phyloP scores from a whole-genome alignment of 1,140 invertebrate genomes.

The Metopolophium dirhodum region DNA sequence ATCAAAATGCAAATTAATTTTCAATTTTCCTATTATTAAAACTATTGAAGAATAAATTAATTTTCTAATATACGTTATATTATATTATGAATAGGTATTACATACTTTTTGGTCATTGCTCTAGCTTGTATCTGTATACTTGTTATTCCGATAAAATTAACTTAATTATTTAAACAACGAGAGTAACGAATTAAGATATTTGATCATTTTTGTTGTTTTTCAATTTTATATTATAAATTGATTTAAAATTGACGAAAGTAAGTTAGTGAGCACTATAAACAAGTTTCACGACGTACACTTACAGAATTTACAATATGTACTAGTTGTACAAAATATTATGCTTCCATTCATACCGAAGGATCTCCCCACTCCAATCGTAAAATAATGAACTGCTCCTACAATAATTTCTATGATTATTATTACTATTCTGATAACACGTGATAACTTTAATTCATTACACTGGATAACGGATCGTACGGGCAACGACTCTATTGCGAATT shows the following conservation, averaged over 20 bases:
- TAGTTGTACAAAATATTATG: conserved; percentile 25
- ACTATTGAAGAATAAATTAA: not conserved
- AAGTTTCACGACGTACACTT: conserved; percentile 35
- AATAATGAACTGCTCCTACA: not conserved
- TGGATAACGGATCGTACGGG: not conserved
- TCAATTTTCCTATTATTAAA: not conserved
- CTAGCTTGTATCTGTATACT: not conserved
- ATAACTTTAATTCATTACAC: not conserved
- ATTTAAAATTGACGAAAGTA: not conserved
- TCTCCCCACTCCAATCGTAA: conserved; percentile 36
- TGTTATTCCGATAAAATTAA: not conserved
- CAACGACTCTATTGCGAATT: not conserved
- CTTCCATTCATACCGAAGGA: conserved; percentile 40
- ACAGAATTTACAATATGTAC: conserved; percentile 30
- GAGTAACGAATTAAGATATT: not conserved
- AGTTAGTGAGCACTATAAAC: not conserved
- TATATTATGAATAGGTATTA: not conserved
- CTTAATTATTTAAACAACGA: not conserved
- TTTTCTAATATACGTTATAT: not conserved
- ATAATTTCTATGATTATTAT: conserved; percentile 28
- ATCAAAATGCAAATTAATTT: not conserved
- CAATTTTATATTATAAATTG: not conserved
- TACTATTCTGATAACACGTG: conserved; percentile 8
- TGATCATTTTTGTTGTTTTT: conserved; percentile 27
- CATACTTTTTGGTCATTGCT: conserved; percentile 27